A percentile compares a stretch with the other conserved stretches of the same genome.
These are phyloP conservation scores for Brachystomella parvula DNA, from an alignment of 1,140 invertebrate species.

Conservation along the genomic window DNA sequence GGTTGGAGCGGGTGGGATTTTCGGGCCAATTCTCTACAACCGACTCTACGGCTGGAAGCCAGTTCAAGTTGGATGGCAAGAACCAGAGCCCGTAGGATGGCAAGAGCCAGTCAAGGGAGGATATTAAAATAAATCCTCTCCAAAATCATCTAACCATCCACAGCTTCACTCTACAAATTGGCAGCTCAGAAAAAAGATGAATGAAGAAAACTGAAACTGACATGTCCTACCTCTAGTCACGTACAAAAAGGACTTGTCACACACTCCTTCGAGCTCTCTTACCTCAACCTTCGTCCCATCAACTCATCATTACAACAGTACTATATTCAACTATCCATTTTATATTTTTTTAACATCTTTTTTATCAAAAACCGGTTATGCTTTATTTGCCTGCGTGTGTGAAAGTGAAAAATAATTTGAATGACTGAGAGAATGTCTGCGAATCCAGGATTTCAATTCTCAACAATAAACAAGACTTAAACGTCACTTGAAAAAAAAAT, in stretches of 20 bases:
- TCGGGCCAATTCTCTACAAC: constrained; percentile 19
- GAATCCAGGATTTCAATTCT: too few relatives aligned
- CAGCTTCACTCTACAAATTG: neutral
- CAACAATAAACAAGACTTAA: too few relatives aligned
- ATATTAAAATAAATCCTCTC: neutral
- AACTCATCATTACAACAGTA: neutral
- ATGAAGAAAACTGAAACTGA: neutral
- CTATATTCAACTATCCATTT: neutral
- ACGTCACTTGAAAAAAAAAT: too few relatives aligned
- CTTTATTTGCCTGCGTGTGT: too few relatives aligned
- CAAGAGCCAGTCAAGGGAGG: neutral
- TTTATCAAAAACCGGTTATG: too few relatives aligned
- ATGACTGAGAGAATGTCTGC: too few relatives aligned
- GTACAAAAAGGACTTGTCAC: neutral
- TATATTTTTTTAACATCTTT: neutral
- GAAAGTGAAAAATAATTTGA: too few relatives aligned
- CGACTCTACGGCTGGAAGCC: constrained; percentile 10
- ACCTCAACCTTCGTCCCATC: neutral
- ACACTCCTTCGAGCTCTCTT: neutral
- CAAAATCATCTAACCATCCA: neutral
- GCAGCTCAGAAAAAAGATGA: neutral
- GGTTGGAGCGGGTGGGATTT: constrained; percentile 10
- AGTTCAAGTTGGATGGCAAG: neutral
- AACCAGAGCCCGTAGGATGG: neutral
- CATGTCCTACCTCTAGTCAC: neutral